Evolutionary conservation across 2,113 vertebrate genomes (phyloP).

Genomic region (Progne subis): DNA sequence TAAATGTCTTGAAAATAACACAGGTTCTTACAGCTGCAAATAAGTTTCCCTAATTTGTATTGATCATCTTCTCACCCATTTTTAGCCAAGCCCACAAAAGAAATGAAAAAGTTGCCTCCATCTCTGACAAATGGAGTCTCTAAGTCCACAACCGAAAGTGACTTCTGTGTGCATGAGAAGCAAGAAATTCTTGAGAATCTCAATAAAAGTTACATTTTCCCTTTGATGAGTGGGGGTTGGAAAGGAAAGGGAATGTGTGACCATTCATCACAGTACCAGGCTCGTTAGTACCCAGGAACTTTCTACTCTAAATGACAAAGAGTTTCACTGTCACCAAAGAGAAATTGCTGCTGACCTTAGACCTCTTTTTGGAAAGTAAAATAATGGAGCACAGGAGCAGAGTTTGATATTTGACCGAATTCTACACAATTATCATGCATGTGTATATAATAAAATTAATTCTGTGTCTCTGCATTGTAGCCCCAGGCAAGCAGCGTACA

Average conservation of each 20-base stretch:
- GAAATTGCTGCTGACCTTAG: constrained; percentile 75
- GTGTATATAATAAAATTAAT: constrained; percentile 99
- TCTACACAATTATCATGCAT: constrained; percentile 98
- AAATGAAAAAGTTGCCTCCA: neutral
- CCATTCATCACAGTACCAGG: constrained; percentile 57
- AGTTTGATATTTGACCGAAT: constrained; percentile 92
- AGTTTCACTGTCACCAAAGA: constrained; percentile 71
- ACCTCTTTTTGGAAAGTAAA: constrained; percentile 73
- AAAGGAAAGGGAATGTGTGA: constrained; percentile 6
- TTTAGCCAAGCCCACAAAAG: neutral
- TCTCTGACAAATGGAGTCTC: neutral
- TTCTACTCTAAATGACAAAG: constrained; percentile 75
- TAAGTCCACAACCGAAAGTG: neutral
- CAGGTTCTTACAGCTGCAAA: neutral
- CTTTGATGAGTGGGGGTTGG: constrained; percentile 48
- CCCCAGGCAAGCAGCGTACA: constrained; percentile 90
- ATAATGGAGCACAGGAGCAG: constrained; percentile 75
- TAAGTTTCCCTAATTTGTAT: neutral
- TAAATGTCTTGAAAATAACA: neutral
- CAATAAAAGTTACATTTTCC: constrained; percentile 48
- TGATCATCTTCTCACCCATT: neutral
- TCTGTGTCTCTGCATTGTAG: constrained; percentile 93
- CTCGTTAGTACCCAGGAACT: constrained; percentile 72
- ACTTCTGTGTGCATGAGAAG: neutral
- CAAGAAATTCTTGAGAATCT: constrained; percentile 33